Evolutionary conservation across 2,113 vertebrate species (phyloP).

Genomic region (Perccottus glenii): DNA sequence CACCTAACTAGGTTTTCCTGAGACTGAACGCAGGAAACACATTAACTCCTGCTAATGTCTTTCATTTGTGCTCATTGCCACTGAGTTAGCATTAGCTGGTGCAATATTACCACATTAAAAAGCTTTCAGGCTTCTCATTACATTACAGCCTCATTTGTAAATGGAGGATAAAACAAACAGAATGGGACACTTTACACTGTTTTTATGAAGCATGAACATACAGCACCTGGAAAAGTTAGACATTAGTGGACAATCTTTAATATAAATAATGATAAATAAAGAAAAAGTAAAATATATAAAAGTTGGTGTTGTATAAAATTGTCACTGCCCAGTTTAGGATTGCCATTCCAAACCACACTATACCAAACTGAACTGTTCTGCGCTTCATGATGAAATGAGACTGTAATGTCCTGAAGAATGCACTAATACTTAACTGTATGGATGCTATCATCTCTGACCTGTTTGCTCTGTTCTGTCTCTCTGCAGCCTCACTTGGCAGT

Average conservation of each 20-base stretch:
- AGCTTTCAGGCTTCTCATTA: neutral
- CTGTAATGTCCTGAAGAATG: neutral
- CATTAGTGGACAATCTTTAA: no score
- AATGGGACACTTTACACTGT: neutral
- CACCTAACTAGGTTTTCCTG: neutral
- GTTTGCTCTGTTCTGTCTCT: neutral
- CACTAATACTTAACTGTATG: neutral
- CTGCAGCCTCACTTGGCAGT: slow-evolving; percentile 94
- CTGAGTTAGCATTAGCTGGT: slow-evolving; percentile 2
- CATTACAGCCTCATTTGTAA: neutral
- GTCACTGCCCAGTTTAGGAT: no score
- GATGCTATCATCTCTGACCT: neutral
- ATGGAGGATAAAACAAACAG: neutral
- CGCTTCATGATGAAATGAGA: neutral
- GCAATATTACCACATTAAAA: slow-evolving; percentile 5
- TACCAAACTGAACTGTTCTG: no score
- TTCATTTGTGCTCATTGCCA: neutral
- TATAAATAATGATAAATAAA: neutral
- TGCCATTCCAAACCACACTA: no score
- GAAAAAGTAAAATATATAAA: no score
- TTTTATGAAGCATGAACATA: neutral
- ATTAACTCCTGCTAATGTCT: slow-evolving; percentile 2
- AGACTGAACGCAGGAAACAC: slow-evolving; percentile 1
- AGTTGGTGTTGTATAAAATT: no score
- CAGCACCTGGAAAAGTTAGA: neutral